These are phyloP conservation scores for Prionailurus bengalensis DNA, from an alignment of 2,113 vertebrate species.

Conservation along the genomic window DNA sequence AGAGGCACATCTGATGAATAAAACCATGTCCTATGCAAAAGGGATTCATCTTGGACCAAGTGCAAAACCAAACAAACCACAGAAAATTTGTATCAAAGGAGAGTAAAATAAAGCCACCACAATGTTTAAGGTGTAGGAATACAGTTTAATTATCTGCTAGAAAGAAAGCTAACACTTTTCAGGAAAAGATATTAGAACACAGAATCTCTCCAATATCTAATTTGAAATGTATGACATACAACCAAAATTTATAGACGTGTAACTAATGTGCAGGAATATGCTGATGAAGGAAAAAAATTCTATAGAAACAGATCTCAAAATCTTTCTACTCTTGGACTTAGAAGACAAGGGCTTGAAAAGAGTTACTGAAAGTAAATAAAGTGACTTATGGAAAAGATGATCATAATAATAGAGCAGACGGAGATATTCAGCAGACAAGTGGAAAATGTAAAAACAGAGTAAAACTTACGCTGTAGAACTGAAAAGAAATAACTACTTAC, in stretches of 20 bases:
- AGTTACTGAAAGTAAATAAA: not conserved
- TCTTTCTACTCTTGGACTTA: not conserved
- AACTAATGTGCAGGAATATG: not conserved
- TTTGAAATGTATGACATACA: not conserved
- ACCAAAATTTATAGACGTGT: not conserved
- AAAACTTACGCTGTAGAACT: not conserved
- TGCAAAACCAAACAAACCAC: not conserved
- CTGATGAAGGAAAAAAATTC: not conserved
- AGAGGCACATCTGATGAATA: not conserved
- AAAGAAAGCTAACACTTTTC: not conserved
- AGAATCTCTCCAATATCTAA: not conserved
- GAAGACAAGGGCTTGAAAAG: not conserved
- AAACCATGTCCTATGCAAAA: not conserved
- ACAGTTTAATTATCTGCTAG: not conserved
- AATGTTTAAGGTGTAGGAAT: not conserved
- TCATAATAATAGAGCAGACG: not conserved
- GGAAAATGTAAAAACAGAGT: not conserved
- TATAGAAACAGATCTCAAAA: not conserved
- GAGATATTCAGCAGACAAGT: not conserved
- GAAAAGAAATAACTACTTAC: slow-evolving; percentile 2
- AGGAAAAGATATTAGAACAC: not conserved
- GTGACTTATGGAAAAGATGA: not conserved
- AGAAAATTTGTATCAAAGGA: not conserved
- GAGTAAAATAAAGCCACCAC: not conserved
- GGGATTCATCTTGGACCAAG: not conserved